Evolutionary conservation across 2,888 invertebrate genomes (phyloP).

Genomic region (Fragum sueziense): DNA sequence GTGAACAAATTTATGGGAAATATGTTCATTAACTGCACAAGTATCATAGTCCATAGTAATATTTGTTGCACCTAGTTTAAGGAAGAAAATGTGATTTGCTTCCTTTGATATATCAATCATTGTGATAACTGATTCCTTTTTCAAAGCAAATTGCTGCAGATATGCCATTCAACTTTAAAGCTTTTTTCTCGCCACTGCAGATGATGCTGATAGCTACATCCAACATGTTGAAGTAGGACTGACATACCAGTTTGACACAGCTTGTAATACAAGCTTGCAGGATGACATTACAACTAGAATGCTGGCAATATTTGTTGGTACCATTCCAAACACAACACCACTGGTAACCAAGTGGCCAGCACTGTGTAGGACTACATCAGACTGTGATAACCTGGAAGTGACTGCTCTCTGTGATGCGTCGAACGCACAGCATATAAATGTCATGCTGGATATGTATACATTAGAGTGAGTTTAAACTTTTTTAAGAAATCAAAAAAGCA

Average conservation of each 20-base stretch:
- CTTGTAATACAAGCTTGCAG: slow-evolving; percentile 3
- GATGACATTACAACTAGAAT: background rate
- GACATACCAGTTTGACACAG: background rate
- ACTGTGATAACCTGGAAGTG: slow-evolving; percentile 2
- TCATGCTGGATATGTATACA: background rate
- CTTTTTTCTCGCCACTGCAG: too few species aligned
- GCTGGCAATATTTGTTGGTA: background rate
- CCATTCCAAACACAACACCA: background rate
- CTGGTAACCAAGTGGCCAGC: background rate
- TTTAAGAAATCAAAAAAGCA: too few species aligned
- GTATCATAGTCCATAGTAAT: too few species aligned
- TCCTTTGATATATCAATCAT: too few species aligned
- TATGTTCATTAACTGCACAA: too few species aligned
- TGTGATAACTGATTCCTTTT: too few species aligned
- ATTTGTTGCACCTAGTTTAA: too few species aligned
- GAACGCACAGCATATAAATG: background rate
- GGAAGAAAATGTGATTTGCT: too few species aligned
- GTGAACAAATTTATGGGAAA: too few species aligned
- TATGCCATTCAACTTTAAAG: too few species aligned
- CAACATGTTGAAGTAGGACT: background rate
- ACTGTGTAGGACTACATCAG: background rate
- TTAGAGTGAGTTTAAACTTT: slow-evolving; percentile 2
- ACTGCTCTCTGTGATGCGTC: background rate
- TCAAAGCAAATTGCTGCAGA: too few species aligned
- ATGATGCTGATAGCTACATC: background rate